phyloP scores from a whole-genome alignment of 2,888 invertebrate species.

The Eugnorisma glareosa region DNA sequence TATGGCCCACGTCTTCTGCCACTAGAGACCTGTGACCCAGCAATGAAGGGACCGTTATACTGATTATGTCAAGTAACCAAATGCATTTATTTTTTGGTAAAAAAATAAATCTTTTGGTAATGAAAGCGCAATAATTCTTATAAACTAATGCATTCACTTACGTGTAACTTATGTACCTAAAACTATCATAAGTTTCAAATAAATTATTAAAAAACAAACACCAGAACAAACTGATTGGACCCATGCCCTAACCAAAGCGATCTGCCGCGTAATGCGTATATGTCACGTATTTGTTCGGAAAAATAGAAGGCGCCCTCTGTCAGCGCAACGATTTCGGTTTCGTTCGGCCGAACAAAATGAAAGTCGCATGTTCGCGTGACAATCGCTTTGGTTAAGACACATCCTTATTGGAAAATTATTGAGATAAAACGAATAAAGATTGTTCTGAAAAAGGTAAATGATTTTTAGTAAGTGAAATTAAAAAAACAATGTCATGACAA shows the following conservation, averaged over 20 bases:
- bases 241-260: background rate
- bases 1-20: background rate
- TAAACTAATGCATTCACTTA: slow-evolving; percentile 25
- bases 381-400: slow-evolving; percentile 7
- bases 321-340: too few relatives aligned
- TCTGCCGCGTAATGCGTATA: background rate
- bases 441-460: background rate
- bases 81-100: background rate
- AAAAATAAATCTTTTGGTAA: background rate
- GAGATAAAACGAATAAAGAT: background rate
- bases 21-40: background rate
- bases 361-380: background rate
- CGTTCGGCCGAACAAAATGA: background rate
- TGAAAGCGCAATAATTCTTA: slow-evolving; percentile 10
- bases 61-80: background rate
- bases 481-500: slow-evolving; percentile 44
- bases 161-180: slow-evolving; percentile 11
- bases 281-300: background rate
- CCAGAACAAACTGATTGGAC: slow-evolving; percentile 11
- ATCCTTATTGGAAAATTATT: background rate
- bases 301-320: background rate
- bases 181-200: slow-evolving; percentile 30
- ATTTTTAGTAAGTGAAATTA: background rate
- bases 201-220: slow-evolving; percentile 32
- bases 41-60: background rate